Conservation (phyloP, 2,888 invertebrate genomes). For the Monoplex corrugatus region DNA sequence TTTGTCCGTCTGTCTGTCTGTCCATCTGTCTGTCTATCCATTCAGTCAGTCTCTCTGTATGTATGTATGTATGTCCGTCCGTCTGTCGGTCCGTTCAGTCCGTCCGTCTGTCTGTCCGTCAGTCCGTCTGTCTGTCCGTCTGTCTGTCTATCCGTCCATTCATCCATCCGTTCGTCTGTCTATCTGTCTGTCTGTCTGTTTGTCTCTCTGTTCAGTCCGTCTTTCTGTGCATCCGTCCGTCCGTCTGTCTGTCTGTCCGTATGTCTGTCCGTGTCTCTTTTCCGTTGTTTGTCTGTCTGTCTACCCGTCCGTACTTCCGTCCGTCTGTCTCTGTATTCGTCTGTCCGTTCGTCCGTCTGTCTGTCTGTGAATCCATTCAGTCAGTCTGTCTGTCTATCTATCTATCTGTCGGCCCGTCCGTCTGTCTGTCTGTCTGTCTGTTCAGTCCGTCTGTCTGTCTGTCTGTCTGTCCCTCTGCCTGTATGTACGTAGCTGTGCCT, state of each 20-base stretch:
- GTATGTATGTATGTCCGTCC: neutral
- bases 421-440: neutral
- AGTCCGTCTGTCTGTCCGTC: neutral
- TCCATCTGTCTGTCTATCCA: neutral
- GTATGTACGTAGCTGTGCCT: neutral
- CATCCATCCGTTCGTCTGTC: neutral
- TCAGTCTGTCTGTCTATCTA: neutral
- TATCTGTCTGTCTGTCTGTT: neutral
- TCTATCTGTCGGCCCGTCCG: neutral
- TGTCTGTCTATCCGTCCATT: neutral
- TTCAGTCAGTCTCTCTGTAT: neutral
- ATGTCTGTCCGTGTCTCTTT: neutral
- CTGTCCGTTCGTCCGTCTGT: neutral
- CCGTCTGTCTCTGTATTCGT: neutral
- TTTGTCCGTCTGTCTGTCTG: neutral
- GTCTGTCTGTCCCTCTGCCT: neutral
- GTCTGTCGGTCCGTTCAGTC: neutral
- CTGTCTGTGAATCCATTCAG: neutral
- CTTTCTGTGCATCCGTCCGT: neutral
- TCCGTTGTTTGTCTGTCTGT: neutral
- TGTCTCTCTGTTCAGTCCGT: neutral
- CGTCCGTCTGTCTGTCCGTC: neutral
- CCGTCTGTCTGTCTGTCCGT: neutral
- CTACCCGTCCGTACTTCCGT: neutral
- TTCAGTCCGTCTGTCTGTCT: neutral